Conservation (phyloP, 2,888 invertebrate species). For the Andrena trimmerana region DNA sequence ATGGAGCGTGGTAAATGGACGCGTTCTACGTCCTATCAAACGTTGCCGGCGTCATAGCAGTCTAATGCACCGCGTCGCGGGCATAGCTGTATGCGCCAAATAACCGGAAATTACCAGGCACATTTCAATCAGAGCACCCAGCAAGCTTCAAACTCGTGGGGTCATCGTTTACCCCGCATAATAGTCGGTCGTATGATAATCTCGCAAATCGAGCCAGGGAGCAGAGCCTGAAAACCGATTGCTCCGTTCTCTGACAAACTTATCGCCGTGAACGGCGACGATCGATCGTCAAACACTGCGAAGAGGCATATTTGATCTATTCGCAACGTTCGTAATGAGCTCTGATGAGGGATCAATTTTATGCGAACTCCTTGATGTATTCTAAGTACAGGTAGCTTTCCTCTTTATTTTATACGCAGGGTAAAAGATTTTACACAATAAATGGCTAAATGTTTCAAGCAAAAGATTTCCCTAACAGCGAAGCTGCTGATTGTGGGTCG, state of each 20-base stretch:
- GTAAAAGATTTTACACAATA: too few species aligned
- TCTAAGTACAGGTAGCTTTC: too few species aligned
- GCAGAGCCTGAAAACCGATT: conserved; percentile 62
- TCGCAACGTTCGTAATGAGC: conserved; percentile 11
- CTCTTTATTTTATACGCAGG: too few species aligned
- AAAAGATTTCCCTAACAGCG: too few species aligned
- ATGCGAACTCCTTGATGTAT: too few species aligned
- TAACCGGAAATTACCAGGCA: conserved; percentile 79
- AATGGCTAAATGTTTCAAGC: too few species aligned
- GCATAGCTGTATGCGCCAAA: conserved; percentile 74
- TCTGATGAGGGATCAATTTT: conserved; percentile 14
- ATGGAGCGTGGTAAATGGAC: conserved; percentile 68
- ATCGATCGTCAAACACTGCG: conserved; percentile 56
- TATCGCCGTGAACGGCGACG: conserved; percentile 27
- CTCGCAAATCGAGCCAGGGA: conserved; percentile 64
- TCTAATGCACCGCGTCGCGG: conserved; percentile 71
- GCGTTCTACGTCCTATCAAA: conserved; percentile 68
- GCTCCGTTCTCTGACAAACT: conserved; percentile 46
- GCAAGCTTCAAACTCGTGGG: conserved; percentile 62
- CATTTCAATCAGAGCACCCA: conserved; percentile 77
- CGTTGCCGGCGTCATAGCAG: conserved; percentile 64
- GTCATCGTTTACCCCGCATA: conserved; percentile 77
- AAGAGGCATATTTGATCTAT: conserved; percentile 26
- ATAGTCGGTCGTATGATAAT: conserved; percentile 76
- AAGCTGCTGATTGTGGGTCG: too few species aligned